Base-by-base conservation (phyloP, 2,797 vertebrate genomes). In the Helostoma temminkii region DNA sequence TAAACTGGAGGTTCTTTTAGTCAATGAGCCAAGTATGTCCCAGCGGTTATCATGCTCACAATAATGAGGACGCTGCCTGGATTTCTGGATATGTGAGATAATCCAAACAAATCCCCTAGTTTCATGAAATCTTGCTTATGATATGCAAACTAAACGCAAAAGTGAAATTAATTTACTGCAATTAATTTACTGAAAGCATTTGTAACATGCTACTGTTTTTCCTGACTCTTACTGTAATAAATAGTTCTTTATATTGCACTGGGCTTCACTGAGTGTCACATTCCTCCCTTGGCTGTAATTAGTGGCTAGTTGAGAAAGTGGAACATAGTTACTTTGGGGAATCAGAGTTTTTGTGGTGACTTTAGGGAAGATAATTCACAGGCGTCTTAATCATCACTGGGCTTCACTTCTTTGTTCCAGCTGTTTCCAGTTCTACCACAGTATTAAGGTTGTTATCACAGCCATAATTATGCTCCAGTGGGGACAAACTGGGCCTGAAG, bases 241-340 rank as follows among this genome's bases (percentile, higher is more conserved):
- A 89, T 88, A 81, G 78, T 67, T 68, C 65, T 74, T 55, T 78
- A 84, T 87, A 82, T 84, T 86, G 82, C 58, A 83, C 64, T 36
- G 36, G 65, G 66, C 71, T 66, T 57, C 68, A 41, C 39, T 48
- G 57, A 71, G 59, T 68, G 82, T 85, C 78, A 82, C 74, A 55
- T 73, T 72, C 39, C 28, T 59, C 65, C 85, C 87, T 61, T 71
- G 81, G 90, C 85, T 84, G 63, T 89, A 91, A 92, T 92, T 90
- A 90, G 84, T 48, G 78, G 82, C 62, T 66, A 63, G 62, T 73
- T 85, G 68, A 80, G 72, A 82, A 70, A 82, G 71, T 57, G 60
- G 46, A 55, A 50, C 56, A 42, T 39, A 37, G 43, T 57, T 71
- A 62, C 65, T 78, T 80, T 60, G 56, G 72, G 80, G n/a, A 43